Conservation (phyloP, 2,888 invertebrate species). For the Cerastoderma edule region DNA sequence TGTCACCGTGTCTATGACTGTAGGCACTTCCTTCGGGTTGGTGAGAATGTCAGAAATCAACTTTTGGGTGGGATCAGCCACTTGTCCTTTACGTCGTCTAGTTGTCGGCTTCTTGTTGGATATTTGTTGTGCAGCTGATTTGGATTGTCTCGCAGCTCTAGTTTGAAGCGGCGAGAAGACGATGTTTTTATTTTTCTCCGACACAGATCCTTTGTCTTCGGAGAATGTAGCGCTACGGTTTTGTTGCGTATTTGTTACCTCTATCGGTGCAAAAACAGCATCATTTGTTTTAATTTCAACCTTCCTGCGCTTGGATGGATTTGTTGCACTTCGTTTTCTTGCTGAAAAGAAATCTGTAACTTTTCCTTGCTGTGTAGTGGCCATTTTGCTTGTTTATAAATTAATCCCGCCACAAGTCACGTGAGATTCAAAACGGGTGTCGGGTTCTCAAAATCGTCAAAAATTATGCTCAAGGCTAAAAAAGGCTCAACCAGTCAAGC, state of each 20-base stretch:
- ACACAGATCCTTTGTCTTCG: conserved; percentile 10
- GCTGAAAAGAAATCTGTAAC: conserved; percentile 78
- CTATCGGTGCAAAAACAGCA: conserved; percentile 45
- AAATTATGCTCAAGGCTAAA: too few species aligned
- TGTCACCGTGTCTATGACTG: conserved; percentile 43
- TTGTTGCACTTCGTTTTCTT: conserved; percentile 68
- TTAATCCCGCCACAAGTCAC: conserved; percentile 61
- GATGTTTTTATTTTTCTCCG: conserved; percentile 32
- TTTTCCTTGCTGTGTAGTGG: conserved; percentile 78
- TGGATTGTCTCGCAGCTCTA: conserved; percentile 48
- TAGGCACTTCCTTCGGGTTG: neutral
- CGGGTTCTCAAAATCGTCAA: conserved; percentile 4
- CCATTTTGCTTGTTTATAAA: conserved; percentile 22
- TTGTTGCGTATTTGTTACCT: conserved; percentile 46
- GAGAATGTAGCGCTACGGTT: conserved; percentile 30
- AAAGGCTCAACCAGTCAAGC: too few species aligned
- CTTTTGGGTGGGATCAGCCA: conserved; percentile 46
- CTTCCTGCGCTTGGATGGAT: conserved; percentile 78
- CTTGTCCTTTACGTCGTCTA: conserved; percentile 43
- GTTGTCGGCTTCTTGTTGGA: conserved; percentile 35
- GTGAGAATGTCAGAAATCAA: conserved; percentile 22
- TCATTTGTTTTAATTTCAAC: conserved; percentile 60
- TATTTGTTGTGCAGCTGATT: conserved; percentile 11
- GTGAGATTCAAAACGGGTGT: conserved; percentile 43
- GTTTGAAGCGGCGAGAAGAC: conserved; percentile 58